phyloP scores from a whole-genome alignment of 2,888 invertebrate genomes.

The Nymphalis urticae region DNA sequence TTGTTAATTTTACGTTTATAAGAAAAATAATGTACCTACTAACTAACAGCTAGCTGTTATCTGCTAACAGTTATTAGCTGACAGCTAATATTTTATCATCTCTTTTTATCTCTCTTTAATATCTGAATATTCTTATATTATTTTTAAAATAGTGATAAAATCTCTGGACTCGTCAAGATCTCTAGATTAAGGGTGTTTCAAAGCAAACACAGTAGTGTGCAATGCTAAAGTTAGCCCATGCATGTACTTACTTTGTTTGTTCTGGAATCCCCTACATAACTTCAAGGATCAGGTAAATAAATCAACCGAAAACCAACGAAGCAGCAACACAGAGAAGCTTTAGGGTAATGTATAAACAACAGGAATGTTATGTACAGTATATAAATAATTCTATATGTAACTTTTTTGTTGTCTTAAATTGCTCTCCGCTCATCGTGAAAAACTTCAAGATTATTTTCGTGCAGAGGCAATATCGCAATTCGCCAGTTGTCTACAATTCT shows the following conservation, averaged over 20 bases:
- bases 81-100: no score
- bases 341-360: slow-evolving; percentile 81
- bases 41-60: no score
- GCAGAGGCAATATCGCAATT: no score
- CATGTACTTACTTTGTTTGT: slow-evolving; percentile 83
- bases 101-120: no score
- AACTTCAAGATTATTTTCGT: background rate
- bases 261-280: slow-evolving; percentile 67
- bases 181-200: slow-evolving; percentile 60
- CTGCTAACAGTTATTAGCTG: no score
- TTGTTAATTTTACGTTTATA: no score
- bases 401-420: slow-evolving; percentile 82
- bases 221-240: slow-evolving; percentile 76
- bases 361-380: slow-evolving; percentile 82
- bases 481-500: no score
- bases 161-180: background rate
- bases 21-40: no score
- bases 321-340: slow-evolving; percentile 46
- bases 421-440: slow-evolving; percentile 63
- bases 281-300: slow-evolving; percentile 4
- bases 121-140: no score
- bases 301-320: background rate
- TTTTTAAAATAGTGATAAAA: background rate
- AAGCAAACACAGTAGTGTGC: slow-evolving; percentile 82
- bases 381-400: slow-evolving; percentile 80